Base-by-base conservation (phyloP, 2,113 vertebrate genomes). In the Turdus rufiventris region DNA sequence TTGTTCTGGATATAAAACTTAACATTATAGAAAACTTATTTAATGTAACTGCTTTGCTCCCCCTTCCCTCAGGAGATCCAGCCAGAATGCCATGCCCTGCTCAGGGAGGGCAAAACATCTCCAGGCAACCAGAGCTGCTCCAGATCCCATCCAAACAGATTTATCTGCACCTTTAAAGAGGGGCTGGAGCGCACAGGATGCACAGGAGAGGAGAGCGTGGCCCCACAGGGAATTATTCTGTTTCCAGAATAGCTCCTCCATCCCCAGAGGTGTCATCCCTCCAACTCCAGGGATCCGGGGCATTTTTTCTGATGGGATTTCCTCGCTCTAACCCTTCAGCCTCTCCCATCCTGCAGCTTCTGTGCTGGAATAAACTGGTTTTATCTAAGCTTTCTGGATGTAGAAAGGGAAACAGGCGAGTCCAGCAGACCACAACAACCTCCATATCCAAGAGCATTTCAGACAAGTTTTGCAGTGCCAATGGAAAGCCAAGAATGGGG, bases 161-260 rank as follows among this genome's bases (percentile, higher is more conserved):
- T 67, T 25, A 42, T 57, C 8, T 24, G 36, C 48, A 54, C 6
- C 38, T 84, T 34, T 53, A 45, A 47, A 53, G 36, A 53, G 14
- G 8, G 19, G 19, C 33, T 40, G 48, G 18, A 45, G 18, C 0
- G 18, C 40, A 31, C 21, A 34, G 51, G 34, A 34, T 12, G 42
- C 0, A 1, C 14, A 54, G 1, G 18, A 77, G 29, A 31, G 60
- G 60, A 45, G 18, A 75, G 70, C 47, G 36, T 1, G 1, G 26
- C 19, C n/a, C 31, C 25, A 25, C 0, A 4, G 25, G 36, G 43
- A 57, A 14, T 4, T 33, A 1, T 6, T n/a, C n/a, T 56, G 50
- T 28, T 65, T 70, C 33, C 43, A 57, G 33, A 45, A 21, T 0
- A 60, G 18, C 54, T 73, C 28, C 28, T 70, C 73, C 23, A 21